Percentiles rank a stretch among this genome's conserved stretches.
Conservation (phyloP, 2,888 invertebrate species). For the Drepanosiphum platanoidis region DNA sequence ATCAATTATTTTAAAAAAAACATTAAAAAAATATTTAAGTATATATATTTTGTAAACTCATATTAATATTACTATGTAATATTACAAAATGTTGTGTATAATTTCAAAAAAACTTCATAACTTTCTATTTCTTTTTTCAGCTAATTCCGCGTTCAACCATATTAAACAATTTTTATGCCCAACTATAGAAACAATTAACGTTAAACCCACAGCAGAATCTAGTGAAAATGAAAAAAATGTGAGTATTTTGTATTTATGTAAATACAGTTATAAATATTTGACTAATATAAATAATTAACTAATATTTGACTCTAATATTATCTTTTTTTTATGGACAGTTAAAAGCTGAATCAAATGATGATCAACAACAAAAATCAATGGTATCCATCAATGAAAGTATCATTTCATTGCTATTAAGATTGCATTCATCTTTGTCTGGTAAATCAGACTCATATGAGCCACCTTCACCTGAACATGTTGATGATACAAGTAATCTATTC, state of each 20-base stretch:
- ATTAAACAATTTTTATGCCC: slow-evolving; percentile 34
- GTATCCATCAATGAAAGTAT: slow-evolving; percentile 81
- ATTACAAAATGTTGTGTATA: neutral
- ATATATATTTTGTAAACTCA: no score
- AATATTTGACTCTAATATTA: neutral
- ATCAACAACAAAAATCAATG: slow-evolving; percentile 7
- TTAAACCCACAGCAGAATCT: neutral
- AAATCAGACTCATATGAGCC: slow-evolving; percentile 79
- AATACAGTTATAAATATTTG: no score
- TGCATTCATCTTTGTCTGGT: slow-evolving; percentile 89
- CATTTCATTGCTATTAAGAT: slow-evolving; percentile 85
- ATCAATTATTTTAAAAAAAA: no score
- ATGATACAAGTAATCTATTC: neutral
- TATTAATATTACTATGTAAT: neutral
- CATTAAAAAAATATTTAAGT: no score
- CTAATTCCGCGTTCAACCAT: slow-evolving; percentile 26
- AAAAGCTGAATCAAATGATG: neutral
- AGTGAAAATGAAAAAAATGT: neutral
- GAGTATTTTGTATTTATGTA: neutral
- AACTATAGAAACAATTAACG: neutral
- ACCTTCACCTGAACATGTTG: slow-evolving; percentile 66
- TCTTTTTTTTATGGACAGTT: neutral
- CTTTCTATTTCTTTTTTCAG: neutral
- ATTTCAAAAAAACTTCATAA: neutral
- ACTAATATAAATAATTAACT: neutral